phyloP scores from a whole-genome alignment of 2,113 vertebrate species.

The Excalfactoria chinensis region DNA sequence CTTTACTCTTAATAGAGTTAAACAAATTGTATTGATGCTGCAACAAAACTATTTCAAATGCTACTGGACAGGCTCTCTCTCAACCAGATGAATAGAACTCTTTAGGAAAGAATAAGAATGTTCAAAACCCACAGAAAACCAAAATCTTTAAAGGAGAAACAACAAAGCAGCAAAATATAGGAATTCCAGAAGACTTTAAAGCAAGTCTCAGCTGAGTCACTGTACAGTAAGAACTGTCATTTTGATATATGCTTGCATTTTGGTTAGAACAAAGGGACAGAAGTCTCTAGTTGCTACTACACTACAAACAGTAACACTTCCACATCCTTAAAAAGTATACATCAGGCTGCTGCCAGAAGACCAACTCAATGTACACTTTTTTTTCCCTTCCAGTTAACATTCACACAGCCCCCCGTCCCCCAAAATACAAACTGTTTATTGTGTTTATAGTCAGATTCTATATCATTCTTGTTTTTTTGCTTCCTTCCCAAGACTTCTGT shows the following conservation, averaged over 20 bases:
- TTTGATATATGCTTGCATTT: not conserved
- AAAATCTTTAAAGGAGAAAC: not conserved
- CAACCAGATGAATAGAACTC: not conserved
- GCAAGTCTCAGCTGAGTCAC: not conserved
- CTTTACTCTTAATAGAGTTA: not conserved
- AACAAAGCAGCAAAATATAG: not conserved
- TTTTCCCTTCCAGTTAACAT: not conserved
- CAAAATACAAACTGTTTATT: not conserved
- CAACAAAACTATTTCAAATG: not conserved
- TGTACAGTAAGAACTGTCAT: not conserved
- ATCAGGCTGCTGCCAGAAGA: not conserved
- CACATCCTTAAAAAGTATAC: not conserved
- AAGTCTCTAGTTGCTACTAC: not conserved
- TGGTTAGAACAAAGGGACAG: not conserved
- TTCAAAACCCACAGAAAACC: not conserved
- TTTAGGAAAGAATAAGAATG: rapidly evolving
- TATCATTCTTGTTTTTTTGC: not conserved
- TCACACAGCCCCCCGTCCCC: not conserved
- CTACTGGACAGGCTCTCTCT: not conserved
- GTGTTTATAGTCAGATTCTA: not conserved
- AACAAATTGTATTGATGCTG: not conserved
- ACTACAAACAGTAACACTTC: not conserved
- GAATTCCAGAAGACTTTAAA: not conserved
- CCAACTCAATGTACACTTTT: not conserved
- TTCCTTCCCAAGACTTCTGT: not conserved